phyloP scores from a whole-genome alignment of 2,888 invertebrate genomes.

The Melinopterus prodromus region DNA sequence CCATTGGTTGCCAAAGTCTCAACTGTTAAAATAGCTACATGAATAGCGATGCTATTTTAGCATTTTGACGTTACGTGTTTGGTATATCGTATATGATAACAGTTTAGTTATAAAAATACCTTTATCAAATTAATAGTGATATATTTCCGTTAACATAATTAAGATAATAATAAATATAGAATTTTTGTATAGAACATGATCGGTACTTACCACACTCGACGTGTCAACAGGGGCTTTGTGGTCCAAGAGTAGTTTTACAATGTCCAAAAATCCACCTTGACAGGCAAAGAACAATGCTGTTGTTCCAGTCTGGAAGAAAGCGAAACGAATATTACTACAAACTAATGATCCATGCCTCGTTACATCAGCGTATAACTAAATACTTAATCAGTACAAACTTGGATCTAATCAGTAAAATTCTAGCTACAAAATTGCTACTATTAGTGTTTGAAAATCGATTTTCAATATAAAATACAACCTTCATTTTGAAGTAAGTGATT shows the following conservation, averaged over 20 bases:
- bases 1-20: background rate
- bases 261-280: slow-evolving; percentile 89
- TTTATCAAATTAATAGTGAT: too few relatives aligned
- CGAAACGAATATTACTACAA: slow-evolving; percentile 12
- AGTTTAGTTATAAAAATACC: too few relatives aligned
- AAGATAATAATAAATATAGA: background rate
- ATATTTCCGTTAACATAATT: too few relatives aligned
- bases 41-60: background rate
- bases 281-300: slow-evolving; percentile 94
- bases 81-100: too few relatives aligned
- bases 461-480: background rate
- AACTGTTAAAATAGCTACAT: background rate
- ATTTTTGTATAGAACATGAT: background rate
- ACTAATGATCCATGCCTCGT: too few relatives aligned
- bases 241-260: slow-evolving; percentile 80
- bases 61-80: background rate
- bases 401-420: too few relatives aligned
- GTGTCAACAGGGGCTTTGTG: slow-evolving; percentile 81
- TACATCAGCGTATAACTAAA: too few relatives aligned
- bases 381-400: too few relatives aligned
- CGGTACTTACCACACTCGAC: slow-evolving; percentile 73
- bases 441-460: background rate
- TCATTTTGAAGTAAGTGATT: too few relatives aligned
- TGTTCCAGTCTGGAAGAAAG: slow-evolving; percentile 80
- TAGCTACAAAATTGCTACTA: background rate